phyloP scores from a whole-genome alignment of 2,113 vertebrate species.

The Rana temporaria region DNA sequence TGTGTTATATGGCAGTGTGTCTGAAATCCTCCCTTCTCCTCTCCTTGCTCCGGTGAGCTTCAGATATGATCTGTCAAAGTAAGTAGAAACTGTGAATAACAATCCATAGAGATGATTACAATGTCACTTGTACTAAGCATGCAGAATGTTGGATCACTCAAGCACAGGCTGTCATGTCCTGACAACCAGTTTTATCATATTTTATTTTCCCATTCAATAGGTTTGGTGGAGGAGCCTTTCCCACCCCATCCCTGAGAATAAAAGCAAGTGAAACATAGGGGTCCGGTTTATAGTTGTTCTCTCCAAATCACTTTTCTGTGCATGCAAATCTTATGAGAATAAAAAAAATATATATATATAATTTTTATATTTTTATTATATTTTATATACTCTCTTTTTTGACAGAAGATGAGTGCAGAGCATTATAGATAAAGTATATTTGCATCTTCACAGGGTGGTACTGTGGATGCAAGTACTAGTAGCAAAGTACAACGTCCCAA shows the following conservation, averaged over 20 bases:
- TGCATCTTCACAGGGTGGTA: too few species aligned
- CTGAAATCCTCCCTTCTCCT: conserved; percentile 35
- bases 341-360: too few species aligned
- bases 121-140: conserved; percentile 53
- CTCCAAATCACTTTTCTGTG: too few species aligned
- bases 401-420: too few species aligned
- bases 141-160: conserved; percentile 36
- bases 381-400: too few species aligned
- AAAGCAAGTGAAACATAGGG: background rate
- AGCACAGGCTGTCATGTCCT: conserved; percentile 37
- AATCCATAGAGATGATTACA: conserved; percentile 57
- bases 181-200: conserved; percentile 42
- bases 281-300: too few species aligned
- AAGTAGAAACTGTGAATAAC: conserved; percentile 53
- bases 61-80: conserved; percentile 51
- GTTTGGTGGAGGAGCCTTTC: background rate
- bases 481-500: too few species aligned
- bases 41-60: conserved; percentile 45
- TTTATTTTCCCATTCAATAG: conserved; percentile 8
- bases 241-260: background rate
- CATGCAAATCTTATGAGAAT: too few species aligned
- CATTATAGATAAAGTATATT: too few species aligned
- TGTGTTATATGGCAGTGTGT: conserved; percentile 26
- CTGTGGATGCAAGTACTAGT: too few species aligned
- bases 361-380: too few species aligned